Evolutionary conservation across 2,888 invertebrate species (phyloP).

Genomic region (Oscheius sp.): DNA sequence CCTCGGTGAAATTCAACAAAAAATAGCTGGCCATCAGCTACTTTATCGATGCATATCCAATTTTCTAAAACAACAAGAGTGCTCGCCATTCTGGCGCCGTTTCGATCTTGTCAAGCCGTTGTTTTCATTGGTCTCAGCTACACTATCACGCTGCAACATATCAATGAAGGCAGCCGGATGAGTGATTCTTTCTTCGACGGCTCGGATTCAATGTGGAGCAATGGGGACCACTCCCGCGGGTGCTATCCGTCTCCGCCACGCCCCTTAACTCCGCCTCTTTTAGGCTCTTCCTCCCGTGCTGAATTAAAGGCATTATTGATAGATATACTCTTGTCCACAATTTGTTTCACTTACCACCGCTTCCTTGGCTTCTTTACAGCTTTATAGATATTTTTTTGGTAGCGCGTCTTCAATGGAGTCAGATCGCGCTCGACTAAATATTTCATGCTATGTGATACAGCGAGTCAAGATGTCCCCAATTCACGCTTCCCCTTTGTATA

Average conservation of each 20-base stretch:
- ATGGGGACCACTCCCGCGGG: constrained; percentile 30
- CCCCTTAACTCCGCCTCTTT: constrained; percentile 35
- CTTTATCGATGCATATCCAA: background rate
- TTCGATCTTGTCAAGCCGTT: constrained; percentile 2
- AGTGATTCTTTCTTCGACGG: constrained; percentile 37
- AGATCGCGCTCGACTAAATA: constrained; percentile 17
- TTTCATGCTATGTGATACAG: constrained; percentile 17
- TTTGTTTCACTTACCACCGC: background rate
- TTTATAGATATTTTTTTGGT: no score
- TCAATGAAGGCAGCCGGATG: constrained; percentile 31
- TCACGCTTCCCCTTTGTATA: no score
- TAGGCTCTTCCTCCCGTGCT: constrained; percentile 17
- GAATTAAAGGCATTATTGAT: constrained; percentile 34
- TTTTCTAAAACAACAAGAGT: background rate
- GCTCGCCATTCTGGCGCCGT: background rate
- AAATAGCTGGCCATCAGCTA: no score
- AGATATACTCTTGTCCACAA: constrained; percentile 2
- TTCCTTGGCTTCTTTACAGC: no score
- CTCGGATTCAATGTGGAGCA: constrained; percentile 34
- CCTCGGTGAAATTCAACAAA: no score
- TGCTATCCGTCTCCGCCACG: constrained; percentile 36
- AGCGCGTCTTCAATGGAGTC: background rate
- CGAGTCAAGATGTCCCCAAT: background rate
- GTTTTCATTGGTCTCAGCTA: background rate
- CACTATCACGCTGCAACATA: constrained; percentile 29